These are phyloP conservation scores for Sprattus sprattus DNA, from an alignment of 2,113 vertebrate species.

Conservation along the genomic window DNA sequence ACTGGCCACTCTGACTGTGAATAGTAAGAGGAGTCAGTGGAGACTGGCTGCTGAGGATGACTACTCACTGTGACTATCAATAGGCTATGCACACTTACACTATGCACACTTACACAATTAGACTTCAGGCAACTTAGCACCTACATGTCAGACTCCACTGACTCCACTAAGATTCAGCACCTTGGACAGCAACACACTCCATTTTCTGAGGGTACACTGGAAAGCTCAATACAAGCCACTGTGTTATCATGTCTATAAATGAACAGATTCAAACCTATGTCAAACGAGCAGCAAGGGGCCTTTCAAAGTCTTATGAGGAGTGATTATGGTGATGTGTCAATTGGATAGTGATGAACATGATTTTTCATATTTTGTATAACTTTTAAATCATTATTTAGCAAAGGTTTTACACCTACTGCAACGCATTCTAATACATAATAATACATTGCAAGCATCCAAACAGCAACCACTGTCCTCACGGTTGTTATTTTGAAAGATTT, in stretches of 20 bases:
- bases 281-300: neutral
- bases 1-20: conserved; percentile 4
- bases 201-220: neutral
- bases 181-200: conserved; percentile 27
- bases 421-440: too few relatives aligned
- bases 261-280: neutral
- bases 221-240: neutral
- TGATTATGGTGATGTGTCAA: too few relatives aligned
- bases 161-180: conserved; percentile 36
- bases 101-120: neutral
- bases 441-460: neutral
- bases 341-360: too few relatives aligned
- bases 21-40: neutral
- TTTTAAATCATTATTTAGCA: too few relatives aligned
- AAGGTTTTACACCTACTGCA: too few relatives aligned
- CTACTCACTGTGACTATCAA: neutral
- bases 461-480: neutral
- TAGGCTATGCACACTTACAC: too few relatives aligned
- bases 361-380: too few relatives aligned
- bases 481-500: neutral
- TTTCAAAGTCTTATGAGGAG: neutral
- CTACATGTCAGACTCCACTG: neutral
- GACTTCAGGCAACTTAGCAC: neutral
- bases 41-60: neutral
- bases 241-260: neutral